Evolutionary conservation across 2,888 invertebrate species (phyloP), one percentile per base, ranked within the genome.

Genomic region (Ctena decussata): DNA sequence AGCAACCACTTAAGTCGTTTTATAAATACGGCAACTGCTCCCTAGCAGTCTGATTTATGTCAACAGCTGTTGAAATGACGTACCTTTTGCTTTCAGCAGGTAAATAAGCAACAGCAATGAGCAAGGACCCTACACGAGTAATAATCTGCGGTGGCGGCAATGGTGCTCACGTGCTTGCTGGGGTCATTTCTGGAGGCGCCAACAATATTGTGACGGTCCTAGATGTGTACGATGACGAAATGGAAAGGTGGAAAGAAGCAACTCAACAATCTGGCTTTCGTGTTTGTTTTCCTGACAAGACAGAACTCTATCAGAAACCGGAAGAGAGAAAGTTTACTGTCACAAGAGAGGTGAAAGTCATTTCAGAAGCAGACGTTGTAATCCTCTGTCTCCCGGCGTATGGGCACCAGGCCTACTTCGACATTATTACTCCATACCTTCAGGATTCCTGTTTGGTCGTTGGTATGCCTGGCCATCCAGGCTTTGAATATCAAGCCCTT

Each of bases 401-500:
- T 70, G 87, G 90, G 0, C 93, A 93, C 37, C 82, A 84, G 57
- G 79, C 75, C 32, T 91, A 91, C 72, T 82, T 93, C 32, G 80
- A 77, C 8, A 85, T 82, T 12, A 80, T 93, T 21, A 85, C 83
- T 21, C 90, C 91, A 8, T 80, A 81, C 71, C 74, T 93, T 24
- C 78, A 88, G 75, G 83, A 82, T 5, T 85, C 87, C 15, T 77
- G 86, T 24, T 46, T 83, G 6, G 78, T 93, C 18, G 89, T 90
- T 18, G 93, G 92, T 24, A 49, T 91, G n/a, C 93, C 93, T 0
- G 92, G 93, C 5, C 90, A 91, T 69, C 77, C 90, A 37, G 92
- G 93, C 0, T 92, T 93, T 41, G 92, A 92, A 78, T 90, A 92
- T 60, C 91, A 90, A 71, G 88, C 86, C 8, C 37, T 89, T 12